phyloP scores from a whole-genome alignment of 2,113 vertebrate species.

The Heptranchias perlo region DNA sequence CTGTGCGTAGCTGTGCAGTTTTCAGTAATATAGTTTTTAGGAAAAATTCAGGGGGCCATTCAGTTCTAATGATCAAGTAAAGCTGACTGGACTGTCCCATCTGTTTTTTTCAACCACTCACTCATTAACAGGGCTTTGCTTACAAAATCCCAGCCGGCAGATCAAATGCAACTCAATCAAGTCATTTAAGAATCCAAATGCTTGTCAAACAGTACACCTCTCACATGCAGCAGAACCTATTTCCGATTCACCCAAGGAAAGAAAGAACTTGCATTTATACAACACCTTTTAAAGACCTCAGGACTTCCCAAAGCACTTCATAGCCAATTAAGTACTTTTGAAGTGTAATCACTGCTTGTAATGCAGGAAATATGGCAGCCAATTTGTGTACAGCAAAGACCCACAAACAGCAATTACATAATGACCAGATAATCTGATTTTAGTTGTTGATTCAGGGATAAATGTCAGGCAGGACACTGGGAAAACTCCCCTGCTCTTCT shows the following conservation, averaged over 20 bases:
- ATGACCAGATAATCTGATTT: background rate
- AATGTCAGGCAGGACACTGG: background rate
- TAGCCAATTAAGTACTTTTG: background rate
- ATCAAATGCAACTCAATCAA: background rate
- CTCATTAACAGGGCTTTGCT: background rate
- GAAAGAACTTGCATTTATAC: background rate
- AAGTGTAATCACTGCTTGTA: background rate
- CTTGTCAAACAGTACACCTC: background rate
- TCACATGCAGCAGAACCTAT: background rate
- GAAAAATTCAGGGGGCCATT: too few species aligned
- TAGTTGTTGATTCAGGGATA: background rate
- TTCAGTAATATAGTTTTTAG: too few species aligned
- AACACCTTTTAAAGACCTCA: background rate
- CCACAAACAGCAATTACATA: background rate
- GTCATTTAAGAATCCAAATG: background rate
- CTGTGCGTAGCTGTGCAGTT: too few species aligned
- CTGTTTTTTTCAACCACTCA: too few species aligned
- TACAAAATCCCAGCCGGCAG: background rate
- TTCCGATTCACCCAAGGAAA: background rate
- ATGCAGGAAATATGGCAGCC: background rate
- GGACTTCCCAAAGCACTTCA: background rate
- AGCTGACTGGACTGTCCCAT: too few species aligned
- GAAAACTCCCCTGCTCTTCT: background rate
- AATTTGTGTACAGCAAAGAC: background rate
- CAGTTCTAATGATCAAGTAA: too few species aligned